Percentiles rank a stretch among this genome's conserved stretches.
Conservation (phyloP, 2,797 vertebrate genomes). For the Pantherophis alleghaniensis region DNA sequence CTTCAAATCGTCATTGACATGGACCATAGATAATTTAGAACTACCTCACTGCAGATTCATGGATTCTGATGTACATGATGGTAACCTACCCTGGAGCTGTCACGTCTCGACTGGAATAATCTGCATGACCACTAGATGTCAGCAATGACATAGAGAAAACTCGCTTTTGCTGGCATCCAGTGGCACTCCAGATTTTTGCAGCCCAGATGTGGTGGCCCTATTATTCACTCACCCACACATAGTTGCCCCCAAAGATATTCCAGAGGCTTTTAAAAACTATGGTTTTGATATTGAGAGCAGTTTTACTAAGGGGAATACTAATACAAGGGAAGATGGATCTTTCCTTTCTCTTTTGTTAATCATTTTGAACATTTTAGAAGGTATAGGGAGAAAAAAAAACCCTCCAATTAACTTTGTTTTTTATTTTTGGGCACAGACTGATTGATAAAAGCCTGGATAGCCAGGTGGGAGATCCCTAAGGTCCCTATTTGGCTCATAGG, state of each 20-base stretch:
- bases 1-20: background rate
- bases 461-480: background rate
- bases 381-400: fast-evolving
- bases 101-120: background rate
- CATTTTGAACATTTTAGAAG: background rate
- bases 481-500: background rate
- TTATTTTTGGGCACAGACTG: background rate
- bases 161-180: background rate
- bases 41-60: background rate
- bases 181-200: background rate
- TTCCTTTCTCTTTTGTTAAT: background rate
- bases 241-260: background rate
- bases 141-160: background rate
- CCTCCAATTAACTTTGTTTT: background rate
- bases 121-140: background rate
- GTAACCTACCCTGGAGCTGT: background rate
- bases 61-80: background rate
- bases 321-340: background rate
- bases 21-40: background rate
- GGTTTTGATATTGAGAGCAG: background rate
- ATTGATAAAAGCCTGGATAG: background rate
- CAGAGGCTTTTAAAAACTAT: background rate
- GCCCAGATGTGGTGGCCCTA: background rate
- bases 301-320: background rate
- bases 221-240: background rate